phyloP scores from a whole-genome alignment of 2,797 vertebrate species.

The Syngnathus rostellatus region DNA sequence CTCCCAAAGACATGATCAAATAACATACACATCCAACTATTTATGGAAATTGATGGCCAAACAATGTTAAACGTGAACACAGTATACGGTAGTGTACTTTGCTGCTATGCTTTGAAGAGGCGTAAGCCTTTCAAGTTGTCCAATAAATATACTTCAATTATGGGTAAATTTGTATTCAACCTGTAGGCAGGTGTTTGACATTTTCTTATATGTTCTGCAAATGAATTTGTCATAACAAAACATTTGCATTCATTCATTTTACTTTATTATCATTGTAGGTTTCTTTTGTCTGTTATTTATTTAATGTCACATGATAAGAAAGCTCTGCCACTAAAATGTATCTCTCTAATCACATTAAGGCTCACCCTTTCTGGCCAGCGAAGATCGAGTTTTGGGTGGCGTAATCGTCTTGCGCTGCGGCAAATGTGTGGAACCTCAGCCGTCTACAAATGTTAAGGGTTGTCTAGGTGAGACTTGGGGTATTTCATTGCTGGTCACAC shows the following conservation, averaged over 20 bases:
- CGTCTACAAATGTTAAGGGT: slow-evolving; percentile 81
- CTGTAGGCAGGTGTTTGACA: neutral
- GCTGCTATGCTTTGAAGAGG: neutral
- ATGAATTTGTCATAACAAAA: too few species aligned
- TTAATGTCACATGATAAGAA: neutral
- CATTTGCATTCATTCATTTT: too few species aligned
- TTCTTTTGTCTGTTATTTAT: neutral
- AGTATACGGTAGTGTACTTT: neutral
- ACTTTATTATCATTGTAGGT: neutral
- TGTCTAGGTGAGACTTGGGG: slow-evolving; percentile 76
- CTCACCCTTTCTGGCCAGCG: slow-evolving; percentile 89
- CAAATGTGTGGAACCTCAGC: slow-evolving; percentile 77
- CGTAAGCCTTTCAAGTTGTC: neutral
- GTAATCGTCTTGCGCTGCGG: slow-evolving; percentile 93
- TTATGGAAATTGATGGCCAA: neutral
- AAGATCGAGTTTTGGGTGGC: slow-evolving; percentile 93
- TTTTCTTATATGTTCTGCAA: too few species aligned
- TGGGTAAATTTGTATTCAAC: neutral
- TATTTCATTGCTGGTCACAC: slow-evolving; percentile 7
- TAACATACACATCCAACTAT: neutral
- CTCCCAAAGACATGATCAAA: neutral
- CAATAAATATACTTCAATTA: neutral
- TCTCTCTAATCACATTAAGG: slow-evolving; percentile 61
- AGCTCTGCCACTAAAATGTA: slow-evolving; percentile 5
- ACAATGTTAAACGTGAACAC: neutral